These are phyloP conservation scores for Gambusia holbrooki DNA, from an alignment of 2,113 vertebrate species.

Conservation along the genomic window DNA sequence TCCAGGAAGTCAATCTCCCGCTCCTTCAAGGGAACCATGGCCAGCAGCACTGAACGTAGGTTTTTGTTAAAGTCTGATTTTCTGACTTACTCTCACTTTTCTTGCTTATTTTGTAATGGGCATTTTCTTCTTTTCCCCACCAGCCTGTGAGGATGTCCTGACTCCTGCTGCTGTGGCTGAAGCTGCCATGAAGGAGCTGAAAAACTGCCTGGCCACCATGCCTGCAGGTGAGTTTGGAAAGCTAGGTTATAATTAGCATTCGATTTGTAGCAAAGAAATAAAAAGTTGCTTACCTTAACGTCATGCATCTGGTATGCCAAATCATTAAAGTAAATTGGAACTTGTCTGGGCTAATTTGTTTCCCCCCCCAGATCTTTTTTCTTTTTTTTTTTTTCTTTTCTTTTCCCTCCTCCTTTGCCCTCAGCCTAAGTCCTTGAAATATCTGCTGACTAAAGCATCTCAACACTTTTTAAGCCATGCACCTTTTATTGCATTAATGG, in stretches of 20 bases:
- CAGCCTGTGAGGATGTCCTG: constrained; percentile 90
- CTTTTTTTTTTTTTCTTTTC: too few species aligned
- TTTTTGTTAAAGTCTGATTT: not conserved
- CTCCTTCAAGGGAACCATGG: constrained; percentile 87
- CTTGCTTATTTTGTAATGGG: not conserved
- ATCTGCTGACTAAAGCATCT: constrained; percentile 27
- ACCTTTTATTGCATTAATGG: not conserved
- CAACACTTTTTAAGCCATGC: not conserved
- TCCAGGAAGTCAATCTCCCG: constrained; percentile 86
- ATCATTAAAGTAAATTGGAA: constrained; percentile 1
- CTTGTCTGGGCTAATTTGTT: not conserved
- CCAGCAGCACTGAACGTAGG: constrained; percentile 92
- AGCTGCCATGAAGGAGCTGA: constrained; percentile 86
- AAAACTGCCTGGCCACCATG: constrained; percentile 90
- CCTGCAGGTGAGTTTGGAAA: constrained; percentile 84
- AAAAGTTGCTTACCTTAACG: not conserved
- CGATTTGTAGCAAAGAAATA: not conserved
- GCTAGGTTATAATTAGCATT: not conserved
- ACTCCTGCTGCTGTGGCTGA: constrained; percentile 88
- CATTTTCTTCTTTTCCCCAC: constrained; percentile 4
- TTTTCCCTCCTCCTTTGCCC: not conserved
- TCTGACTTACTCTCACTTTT: not conserved
- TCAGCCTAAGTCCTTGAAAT: constrained; percentile 6
- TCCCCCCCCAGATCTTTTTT: not conserved
- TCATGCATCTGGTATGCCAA: not conserved